Evolutionary conservation across 1,140 invertebrate species (phyloP).

Genomic region (Nebria ingens): DNA sequence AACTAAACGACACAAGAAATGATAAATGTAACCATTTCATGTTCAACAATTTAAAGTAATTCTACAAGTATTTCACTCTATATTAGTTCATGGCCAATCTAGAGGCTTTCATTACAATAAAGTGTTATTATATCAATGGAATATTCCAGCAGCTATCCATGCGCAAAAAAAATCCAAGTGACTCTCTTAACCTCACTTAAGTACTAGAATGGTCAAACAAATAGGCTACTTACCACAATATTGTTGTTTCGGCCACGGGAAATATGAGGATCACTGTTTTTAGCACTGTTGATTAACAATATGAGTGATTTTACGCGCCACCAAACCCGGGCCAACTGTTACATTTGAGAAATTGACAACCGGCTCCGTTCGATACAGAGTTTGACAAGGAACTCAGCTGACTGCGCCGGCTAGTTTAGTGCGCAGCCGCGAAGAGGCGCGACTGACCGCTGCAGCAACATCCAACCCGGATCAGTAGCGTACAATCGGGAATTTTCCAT

Average conservation of each 20-base stretch:
- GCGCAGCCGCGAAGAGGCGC: not conserved
- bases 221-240: not conserved
- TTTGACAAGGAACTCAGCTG: slow-evolving; percentile 8
- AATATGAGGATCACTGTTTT: not conserved
- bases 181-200: not conserved
- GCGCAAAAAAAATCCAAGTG: not conserved
- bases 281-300: not conserved
- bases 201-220: not conserved
- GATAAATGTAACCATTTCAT: no score
- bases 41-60: no score
- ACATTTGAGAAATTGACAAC: slow-evolving; percentile 6
- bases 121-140: not conserved
- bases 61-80: no score
- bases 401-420: not conserved
- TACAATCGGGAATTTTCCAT: not conserved
- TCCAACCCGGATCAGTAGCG: not conserved
- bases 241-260: not conserved
- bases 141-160: not conserved
- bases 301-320: not conserved
- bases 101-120: not conserved
- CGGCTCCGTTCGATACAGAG: slow-evolving; percentile 1
- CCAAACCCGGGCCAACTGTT: not conserved
- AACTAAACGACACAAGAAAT: no score
- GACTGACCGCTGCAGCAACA: not conserved
- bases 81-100: not conserved